Evolutionary conservation across 1,140 invertebrate genomes (phyloP).

Genomic region (Papilio dardanus): DNA sequence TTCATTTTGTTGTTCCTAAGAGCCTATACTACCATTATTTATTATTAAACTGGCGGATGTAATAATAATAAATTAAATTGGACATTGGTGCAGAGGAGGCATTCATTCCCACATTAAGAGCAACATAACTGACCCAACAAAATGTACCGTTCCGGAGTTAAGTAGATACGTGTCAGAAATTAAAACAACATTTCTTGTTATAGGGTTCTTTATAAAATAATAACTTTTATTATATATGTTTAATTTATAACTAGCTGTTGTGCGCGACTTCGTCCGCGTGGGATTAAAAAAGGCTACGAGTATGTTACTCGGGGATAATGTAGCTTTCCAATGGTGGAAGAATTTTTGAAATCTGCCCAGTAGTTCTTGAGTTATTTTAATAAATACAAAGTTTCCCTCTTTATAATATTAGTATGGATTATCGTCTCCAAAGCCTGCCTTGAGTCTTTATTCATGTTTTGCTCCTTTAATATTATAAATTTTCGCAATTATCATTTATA

Average conservation of each 20-base stretch:
- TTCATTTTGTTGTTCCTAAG: too few species aligned
- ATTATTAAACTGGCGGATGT: conserved; percentile 15
- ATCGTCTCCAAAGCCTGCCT: too few species aligned
- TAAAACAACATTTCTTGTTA: conserved; percentile 29
- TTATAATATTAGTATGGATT: too few species aligned
- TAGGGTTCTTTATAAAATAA: conserved; percentile 2
- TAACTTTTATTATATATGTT: background rate
- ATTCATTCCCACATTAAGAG: conserved; percentile 37
- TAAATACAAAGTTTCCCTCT: too few species aligned
- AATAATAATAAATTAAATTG: conserved; percentile 6
- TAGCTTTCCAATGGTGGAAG: too few species aligned
- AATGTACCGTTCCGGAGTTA: conserved; percentile 32
- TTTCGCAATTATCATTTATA: background rate
- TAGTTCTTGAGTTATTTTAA: too few species aligned
- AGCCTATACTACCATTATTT: too few species aligned
- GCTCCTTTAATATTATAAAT: background rate
- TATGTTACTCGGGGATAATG: too few species aligned
- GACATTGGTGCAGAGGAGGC: background rate
- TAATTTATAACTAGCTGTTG: background rate
- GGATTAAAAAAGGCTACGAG: too few species aligned
- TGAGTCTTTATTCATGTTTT: background rate
- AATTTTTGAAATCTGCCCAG: too few species aligned
- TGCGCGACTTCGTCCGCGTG: too few species aligned
- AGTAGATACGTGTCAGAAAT: conserved; percentile 32
- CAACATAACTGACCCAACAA: conserved; percentile 33